Evolutionary conservation across 2,113 vertebrate genomes (phyloP).

Genomic region (Phoxinus phoxinus): DNA sequence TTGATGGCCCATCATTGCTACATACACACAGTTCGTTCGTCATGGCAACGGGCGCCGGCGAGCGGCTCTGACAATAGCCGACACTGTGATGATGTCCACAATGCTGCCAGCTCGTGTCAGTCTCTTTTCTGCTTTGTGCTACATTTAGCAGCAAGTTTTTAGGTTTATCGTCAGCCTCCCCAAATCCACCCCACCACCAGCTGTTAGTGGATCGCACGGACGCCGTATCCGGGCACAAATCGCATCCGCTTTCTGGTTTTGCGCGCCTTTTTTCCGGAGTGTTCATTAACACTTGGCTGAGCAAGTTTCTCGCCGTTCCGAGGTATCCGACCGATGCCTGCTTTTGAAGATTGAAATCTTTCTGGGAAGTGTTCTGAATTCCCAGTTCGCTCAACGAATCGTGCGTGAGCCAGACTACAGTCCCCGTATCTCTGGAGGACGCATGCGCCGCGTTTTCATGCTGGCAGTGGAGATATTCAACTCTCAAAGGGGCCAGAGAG

Average conservation of each 20-base stretch:
- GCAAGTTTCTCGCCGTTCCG: slow-evolving; percentile 48
- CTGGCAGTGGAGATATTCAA: slow-evolving; percentile 58
- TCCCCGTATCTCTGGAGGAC: not conserved
- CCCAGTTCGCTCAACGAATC: slow-evolving; percentile 65
- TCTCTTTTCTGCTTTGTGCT: slow-evolving; percentile 40
- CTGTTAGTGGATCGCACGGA: not conserved
- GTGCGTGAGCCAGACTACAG: slow-evolving; percentile 59
- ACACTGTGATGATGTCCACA: slow-evolving; percentile 43
- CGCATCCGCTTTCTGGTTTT: not conserved
- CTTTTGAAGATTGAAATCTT: slow-evolving; percentile 38
- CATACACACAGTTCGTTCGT: too few species aligned
- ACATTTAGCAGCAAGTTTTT: slow-evolving; percentile 37
- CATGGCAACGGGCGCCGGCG: too few species aligned
- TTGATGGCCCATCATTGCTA: slow-evolving; percentile 39
- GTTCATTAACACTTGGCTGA: slow-evolving; percentile 61
- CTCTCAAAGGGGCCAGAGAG: slow-evolving; percentile 49
- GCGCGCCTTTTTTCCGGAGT: slow-evolving; percentile 50
- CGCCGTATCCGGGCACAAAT: slow-evolving; percentile 12
- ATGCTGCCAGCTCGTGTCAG: slow-evolving; percentile 20
- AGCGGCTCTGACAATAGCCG: slow-evolving; percentile 54
- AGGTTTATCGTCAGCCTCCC: slow-evolving; percentile 49
- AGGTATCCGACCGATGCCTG: slow-evolving; percentile 22
- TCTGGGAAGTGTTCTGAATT: slow-evolving; percentile 42
- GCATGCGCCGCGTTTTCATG: slow-evolving; percentile 38
- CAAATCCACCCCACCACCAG: slow-evolving; percentile 65